Evolutionary conservation across 2,797 vertebrate genomes (phyloP).

Genomic region (Dryobates pubescens): DNA sequence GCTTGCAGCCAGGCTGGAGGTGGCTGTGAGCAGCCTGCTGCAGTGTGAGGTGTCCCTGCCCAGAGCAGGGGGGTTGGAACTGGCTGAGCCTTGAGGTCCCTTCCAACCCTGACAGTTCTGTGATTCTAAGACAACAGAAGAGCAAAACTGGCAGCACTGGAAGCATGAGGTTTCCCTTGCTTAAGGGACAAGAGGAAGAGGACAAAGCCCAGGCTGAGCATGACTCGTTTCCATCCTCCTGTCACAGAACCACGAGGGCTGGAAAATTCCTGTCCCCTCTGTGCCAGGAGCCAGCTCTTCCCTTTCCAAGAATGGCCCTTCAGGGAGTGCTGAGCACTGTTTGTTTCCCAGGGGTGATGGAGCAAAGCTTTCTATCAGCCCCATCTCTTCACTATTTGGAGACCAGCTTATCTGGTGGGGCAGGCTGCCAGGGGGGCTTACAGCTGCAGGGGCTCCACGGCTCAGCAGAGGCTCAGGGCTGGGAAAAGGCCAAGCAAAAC

Average conservation of each 20-base stretch:
- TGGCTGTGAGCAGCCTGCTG: too few relatives aligned
- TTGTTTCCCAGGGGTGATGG: conserved; percentile 40
- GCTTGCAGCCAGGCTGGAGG: too few relatives aligned
- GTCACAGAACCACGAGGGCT: too few relatives aligned
- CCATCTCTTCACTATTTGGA: conserved; percentile 44
- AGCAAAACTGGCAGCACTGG: too few relatives aligned
- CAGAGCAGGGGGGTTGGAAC: too few relatives aligned
- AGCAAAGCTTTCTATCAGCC: conserved; percentile 22
- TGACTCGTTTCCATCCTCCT: too few relatives aligned
- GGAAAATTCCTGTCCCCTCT: neutral
- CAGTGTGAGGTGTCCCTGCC: too few relatives aligned
- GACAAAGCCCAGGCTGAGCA: too few relatives aligned
- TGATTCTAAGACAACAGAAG: neutral
- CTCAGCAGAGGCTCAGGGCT: conserved; percentile 16
- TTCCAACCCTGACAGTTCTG: too few relatives aligned
- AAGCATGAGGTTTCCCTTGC: too few relatives aligned
- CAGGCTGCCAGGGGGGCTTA: conserved; percentile 18
- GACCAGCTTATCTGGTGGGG: conserved; percentile 43
- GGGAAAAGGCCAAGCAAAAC: conserved; percentile 54
- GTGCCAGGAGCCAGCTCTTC: neutral
- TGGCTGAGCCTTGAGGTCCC: too few relatives aligned
- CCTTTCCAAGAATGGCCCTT: conserved; percentile 34
- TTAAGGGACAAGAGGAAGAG: too few relatives aligned
- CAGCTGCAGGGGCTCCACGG: conserved; percentile 29
- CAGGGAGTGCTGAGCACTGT: neutral